These are phyloP conservation scores for Drosophila differens DNA, from an alignment of 2,888 invertebrate species.

Conservation along the genomic window DNA sequence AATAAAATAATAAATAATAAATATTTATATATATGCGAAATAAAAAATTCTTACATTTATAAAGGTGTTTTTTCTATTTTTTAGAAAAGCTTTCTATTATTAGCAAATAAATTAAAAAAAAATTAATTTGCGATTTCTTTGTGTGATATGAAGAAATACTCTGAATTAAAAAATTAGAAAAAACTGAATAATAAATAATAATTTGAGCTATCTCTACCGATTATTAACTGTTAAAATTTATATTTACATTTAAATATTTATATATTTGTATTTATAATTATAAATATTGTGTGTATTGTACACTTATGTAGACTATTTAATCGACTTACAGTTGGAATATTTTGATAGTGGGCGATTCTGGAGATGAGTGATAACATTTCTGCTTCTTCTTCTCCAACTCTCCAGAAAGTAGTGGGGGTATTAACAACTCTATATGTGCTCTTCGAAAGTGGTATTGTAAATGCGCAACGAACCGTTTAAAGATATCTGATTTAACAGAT, in stretches of 20 bases:
- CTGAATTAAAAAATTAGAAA: too few species aligned
- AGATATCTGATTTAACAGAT: constrained; percentile 1
- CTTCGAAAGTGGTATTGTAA: constrained; percentile 7
- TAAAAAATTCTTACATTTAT: too few species aligned
- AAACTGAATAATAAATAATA: too few species aligned
- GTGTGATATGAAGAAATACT: too few species aligned
- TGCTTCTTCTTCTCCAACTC: not conserved
- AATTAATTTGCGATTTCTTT: too few species aligned
- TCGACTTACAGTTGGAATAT: not conserved
- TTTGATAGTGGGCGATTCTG: not conserved
- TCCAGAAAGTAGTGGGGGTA: not conserved
- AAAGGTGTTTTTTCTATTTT: too few species aligned
- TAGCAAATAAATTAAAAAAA: too few species aligned
- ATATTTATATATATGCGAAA: too few species aligned
- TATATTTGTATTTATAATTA: not conserved
- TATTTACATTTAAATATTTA: not conserved
- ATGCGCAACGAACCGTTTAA: constrained; percentile 17
- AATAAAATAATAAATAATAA: too few species aligned
- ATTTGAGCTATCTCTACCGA: too few species aligned
- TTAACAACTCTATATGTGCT: not conserved
- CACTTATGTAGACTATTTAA: not conserved
- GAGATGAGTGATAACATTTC: not conserved
- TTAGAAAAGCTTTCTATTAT: too few species aligned
- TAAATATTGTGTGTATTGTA: not conserved
- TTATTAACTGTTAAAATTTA: too few species aligned